These are phyloP conservation scores for Phyto melanocephala DNA, from an alignment of 2,888 invertebrate species.

Conservation along the genomic window DNA sequence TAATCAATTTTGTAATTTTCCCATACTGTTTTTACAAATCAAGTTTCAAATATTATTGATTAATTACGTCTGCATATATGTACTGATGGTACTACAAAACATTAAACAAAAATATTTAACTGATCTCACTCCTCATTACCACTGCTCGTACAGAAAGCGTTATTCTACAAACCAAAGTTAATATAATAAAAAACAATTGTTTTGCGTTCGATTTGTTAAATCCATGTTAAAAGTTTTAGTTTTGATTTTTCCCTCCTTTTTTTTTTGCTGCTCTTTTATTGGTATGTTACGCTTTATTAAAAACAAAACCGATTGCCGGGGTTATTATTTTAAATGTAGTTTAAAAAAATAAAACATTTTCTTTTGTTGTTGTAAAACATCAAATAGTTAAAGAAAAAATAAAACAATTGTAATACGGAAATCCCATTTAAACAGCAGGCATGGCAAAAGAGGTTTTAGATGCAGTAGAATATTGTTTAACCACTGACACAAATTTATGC, in stretches of 20 bases:
- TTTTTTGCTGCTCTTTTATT: conserved; percentile 3
- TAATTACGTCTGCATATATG: no score
- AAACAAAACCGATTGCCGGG: not conserved
- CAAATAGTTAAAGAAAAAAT: not conserved
- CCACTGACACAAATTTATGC: not conserved
- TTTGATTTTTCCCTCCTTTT: conserved; percentile 10
- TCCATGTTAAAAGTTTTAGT: conserved; percentile 44
- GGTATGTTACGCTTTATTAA: conserved; percentile 52
- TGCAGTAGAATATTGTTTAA: not conserved
- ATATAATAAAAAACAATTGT: conserved; percentile 63
- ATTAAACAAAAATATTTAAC: not conserved
- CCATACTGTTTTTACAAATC: no score
- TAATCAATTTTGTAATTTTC: no score
- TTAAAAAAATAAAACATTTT: not conserved
- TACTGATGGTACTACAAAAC: no score
- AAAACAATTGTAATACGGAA: not conserved
- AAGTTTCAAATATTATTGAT: no score
- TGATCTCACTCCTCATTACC: not conserved
- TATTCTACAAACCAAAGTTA: conserved; percentile 51
- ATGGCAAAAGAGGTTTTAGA: not conserved
- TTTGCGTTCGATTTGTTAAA: conserved; percentile 62
- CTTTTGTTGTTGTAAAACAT: not conserved
- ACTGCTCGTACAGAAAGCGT: not conserved
- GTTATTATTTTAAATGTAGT: conserved; percentile 37
- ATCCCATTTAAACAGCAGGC: not conserved